Conservation (phyloP, 2,888 invertebrate genomes). For the Dugesia japonica region DNA sequence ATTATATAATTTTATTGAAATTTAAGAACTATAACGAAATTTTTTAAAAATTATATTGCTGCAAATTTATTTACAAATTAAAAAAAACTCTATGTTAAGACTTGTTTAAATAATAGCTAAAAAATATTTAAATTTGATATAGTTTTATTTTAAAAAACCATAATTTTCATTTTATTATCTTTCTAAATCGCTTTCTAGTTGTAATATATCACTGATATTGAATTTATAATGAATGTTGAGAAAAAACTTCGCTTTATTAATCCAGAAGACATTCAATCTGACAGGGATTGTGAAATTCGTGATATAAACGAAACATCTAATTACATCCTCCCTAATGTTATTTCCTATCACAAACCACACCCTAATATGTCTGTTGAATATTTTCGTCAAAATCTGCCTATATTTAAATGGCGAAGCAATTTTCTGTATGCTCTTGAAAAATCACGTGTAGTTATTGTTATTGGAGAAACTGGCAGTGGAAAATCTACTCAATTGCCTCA, state of each 20-base stretch:
- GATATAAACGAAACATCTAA: not conserved
- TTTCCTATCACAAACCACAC: not conserved
- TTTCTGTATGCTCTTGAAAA: slow-evolving; percentile 75
- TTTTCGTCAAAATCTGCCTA: slow-evolving; percentile 69
- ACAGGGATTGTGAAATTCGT: not conserved
- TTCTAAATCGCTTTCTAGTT: too few species aligned
- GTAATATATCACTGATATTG: too few species aligned
- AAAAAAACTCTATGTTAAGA: too few species aligned
- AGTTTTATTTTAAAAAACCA: too few species aligned
- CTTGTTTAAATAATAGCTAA: too few species aligned
- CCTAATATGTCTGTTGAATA: slow-evolving; percentile 58
- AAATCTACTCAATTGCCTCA: slow-evolving; percentile 71
- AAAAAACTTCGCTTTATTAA: not conserved
- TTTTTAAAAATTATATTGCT: too few species aligned
- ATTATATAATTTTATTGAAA: too few species aligned
- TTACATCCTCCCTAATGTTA: not conserved
- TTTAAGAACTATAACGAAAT: too few species aligned
- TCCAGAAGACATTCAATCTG: not conserved
- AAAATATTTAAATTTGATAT: too few species aligned
- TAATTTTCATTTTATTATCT: too few species aligned
- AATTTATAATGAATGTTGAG: not conserved
- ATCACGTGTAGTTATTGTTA: slow-evolving; percentile 65
- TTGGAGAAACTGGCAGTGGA: slow-evolving; percentile 81
- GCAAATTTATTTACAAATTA: too few species aligned
- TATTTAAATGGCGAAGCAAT: slow-evolving; percentile 64